phyloP scores from a whole-genome alignment of 2,888 invertebrate genomes.

The Troglohyphantes excavatus region DNA sequence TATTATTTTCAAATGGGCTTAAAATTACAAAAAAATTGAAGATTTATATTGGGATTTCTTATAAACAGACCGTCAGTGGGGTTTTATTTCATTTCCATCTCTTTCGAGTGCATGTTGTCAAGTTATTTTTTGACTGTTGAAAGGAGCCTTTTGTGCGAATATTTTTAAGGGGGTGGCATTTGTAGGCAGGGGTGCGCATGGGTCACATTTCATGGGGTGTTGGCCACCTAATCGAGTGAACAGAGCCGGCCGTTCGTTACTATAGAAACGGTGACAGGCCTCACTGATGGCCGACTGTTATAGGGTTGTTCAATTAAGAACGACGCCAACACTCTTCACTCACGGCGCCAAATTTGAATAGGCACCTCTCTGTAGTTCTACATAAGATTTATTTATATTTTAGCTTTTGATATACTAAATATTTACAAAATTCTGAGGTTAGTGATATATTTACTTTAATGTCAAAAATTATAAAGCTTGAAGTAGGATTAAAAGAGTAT shows the following conservation, averaged over 20 bases:
- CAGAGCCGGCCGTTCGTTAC: conserved; percentile 62
- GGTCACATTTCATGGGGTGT: conserved; percentile 75
- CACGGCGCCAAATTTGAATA: conserved; percentile 40
- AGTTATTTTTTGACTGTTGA: conserved; percentile 2
- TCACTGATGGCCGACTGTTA: conserved; percentile 61
- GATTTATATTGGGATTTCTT: too few species aligned
- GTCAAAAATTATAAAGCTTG: too few species aligned
- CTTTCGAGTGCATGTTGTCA: conserved; percentile 5
- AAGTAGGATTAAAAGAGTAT: too few species aligned
- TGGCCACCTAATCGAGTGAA: conserved; percentile 74
- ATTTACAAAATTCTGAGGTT: too few species aligned
- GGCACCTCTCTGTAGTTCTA: too few species aligned
- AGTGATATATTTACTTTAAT: too few species aligned
- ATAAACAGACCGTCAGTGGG: too few species aligned
- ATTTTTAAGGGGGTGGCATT: conserved; percentile 44
- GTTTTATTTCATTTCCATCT: too few species aligned
- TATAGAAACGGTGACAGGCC: conserved; percentile 73
- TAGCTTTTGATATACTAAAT: too few species aligned
- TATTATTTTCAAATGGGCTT: too few species aligned
- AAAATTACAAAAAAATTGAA: too few species aligned
- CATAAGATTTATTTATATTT: too few species aligned
- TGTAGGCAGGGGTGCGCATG: conserved; percentile 14
- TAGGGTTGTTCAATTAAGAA: conserved; percentile 71
- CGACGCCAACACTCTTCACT: conserved; percentile 40
- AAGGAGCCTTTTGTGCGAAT: conserved; percentile 3